Conservation (phyloP, 2,888 invertebrate genomes). For the Drosophila eohydei region DNA sequence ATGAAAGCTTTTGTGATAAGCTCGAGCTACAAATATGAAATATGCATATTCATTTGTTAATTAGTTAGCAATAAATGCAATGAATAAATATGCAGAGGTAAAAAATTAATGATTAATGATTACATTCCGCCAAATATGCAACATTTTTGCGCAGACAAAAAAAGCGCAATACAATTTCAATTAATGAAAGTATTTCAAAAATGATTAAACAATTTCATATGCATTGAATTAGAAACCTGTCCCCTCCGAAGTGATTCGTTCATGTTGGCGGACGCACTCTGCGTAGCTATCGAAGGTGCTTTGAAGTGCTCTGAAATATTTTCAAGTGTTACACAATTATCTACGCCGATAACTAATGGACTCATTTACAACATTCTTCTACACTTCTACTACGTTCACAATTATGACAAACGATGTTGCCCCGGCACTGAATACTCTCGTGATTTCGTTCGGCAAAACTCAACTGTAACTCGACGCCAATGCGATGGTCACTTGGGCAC, state of each 20-base stretch:
- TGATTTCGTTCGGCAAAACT: constrained; percentile 33
- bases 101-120: constrained; percentile 36
- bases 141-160: constrained; percentile 15
- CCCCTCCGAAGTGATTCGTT: constrained; percentile 7
- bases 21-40: constrained; percentile 24
- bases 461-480: constrained; percentile 44
- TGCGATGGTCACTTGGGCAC: constrained; percentile 78
- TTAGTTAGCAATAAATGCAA: constrained; percentile 44
- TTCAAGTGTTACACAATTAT: constrained; percentile 3
- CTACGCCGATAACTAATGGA: constrained; percentile 47
- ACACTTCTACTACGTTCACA: constrained; percentile 39
- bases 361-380: constrained; percentile 48
- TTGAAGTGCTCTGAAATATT: constrained; percentile 18
- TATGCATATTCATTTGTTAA: constrained; percentile 34
- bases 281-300: constrained; percentile 21
- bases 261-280: constrained; percentile 58
- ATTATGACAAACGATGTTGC: constrained; percentile 43
- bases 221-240: constrained; percentile 3
- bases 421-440: constrained; percentile 40
- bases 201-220: background rate
- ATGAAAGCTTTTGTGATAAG: constrained; percentile 32
- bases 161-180: constrained; percentile 45
- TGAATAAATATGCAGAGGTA: constrained; percentile 34
- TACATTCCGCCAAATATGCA: constrained; percentile 10
- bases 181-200: constrained; percentile 42